Percentiles rank a stretch among this genome's conserved stretches.
These are phyloP conservation scores for Mesorhabditis sp. DNA, from an alignment of 2,888 invertebrate species.

Conservation along the genomic window DNA sequence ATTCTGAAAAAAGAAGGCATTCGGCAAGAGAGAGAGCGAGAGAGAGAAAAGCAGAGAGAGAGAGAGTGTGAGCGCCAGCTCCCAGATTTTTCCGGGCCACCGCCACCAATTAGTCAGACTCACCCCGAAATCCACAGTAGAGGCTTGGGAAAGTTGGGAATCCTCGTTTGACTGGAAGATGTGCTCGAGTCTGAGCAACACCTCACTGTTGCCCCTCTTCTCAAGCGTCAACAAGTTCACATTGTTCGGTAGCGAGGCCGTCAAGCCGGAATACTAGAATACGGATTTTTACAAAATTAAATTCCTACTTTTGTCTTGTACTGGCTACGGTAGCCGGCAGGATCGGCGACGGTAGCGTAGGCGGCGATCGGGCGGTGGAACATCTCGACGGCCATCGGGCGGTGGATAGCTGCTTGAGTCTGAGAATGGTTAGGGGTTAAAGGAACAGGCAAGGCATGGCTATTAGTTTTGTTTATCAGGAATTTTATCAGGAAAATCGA, in stretches of 20 bases:
- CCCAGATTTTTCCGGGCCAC: neutral
- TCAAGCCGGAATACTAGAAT: constrained; percentile 34
- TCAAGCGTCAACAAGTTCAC: constrained; percentile 61
- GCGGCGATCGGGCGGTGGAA: constrained; percentile 47
- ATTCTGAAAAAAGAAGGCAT: constrained; percentile 18
- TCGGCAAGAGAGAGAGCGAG: no score
- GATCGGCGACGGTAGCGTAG: constrained; percentile 25
- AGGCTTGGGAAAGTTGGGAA: constrained; percentile 13
- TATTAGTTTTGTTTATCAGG: no score
- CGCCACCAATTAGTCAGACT: neutral
- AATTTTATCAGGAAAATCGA: no score
- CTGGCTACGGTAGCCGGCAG: constrained; percentile 11
- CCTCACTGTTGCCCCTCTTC: constrained; percentile 50
- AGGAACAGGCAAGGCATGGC: neutral
- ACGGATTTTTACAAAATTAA: neutral
- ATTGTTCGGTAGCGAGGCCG: constrained; percentile 35
- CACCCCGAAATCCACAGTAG: constrained; percentile 58
- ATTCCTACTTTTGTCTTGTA: neutral
- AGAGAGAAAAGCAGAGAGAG: no score
- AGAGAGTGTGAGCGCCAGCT: neutral
- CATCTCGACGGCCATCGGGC: constrained; percentile 35
- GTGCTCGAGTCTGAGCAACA: constrained; percentile 61
- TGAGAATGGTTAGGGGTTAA: constrained; percentile 10
- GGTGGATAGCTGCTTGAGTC: constrained; percentile 24
- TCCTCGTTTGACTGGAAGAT: constrained; percentile 58